These are phyloP conservation scores for Diorhabda elongata DNA, from an alignment of 1,140 invertebrate genomes.

Conservation along the genomic window DNA sequence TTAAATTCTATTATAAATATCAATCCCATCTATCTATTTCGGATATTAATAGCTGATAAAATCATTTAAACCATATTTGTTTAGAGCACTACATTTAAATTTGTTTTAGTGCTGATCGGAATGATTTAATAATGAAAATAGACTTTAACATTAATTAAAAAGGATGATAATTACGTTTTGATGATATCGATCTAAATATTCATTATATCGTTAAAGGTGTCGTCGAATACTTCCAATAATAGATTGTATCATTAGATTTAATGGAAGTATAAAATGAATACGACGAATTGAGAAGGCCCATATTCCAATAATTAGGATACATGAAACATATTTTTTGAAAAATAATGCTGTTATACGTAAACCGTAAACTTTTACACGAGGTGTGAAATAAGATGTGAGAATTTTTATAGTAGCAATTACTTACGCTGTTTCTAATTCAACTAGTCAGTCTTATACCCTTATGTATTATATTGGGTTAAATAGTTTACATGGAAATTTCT, in stretches of 20 bases:
- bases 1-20: not conserved
- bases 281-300: not conserved
- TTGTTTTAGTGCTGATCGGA: not conserved
- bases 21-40: not conserved
- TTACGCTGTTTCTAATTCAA: too few relatives aligned
- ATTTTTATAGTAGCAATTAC: too few relatives aligned
- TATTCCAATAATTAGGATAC: not conserved
- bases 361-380: too few relatives aligned
- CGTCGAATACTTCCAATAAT: not conserved
- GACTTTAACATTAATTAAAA: not conserved
- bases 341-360: too few relatives aligned
- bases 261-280: not conserved
- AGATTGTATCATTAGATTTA: not conserved
- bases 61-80: not conserved
- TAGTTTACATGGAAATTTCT: too few relatives aligned
- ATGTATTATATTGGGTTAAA: too few relatives aligned
- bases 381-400: too few relatives aligned
- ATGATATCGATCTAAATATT: conserved; percentile 3
- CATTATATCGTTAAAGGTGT: not conserved
- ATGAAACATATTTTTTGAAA: too few relatives aligned
- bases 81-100: not conserved
- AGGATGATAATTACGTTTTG: not conserved
- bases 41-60: not conserved
- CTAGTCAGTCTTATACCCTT: too few relatives aligned
- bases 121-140: conserved; percentile 1